Base-by-base conservation (phyloP, 1,140 invertebrate genomes). In the Nymphalis io region DNA sequence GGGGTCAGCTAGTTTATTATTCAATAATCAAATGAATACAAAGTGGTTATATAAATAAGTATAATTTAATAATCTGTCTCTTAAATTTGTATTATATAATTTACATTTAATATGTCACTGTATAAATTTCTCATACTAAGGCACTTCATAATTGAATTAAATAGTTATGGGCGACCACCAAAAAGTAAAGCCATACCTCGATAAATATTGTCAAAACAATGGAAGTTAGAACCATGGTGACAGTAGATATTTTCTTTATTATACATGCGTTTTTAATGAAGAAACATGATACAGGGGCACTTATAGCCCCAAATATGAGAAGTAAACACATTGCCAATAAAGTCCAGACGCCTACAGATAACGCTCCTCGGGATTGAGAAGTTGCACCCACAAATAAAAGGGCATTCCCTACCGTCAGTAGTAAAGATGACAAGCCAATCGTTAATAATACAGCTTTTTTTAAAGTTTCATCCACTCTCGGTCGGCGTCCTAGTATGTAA, bases 111-210 rank as follows among this genome's bases (percentile, higher is more conserved):
- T 5, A 33, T 5, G 6, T 33, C 5, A 33, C 27, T 3, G 27
- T 8, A 33, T 33, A 33, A 33, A 33, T 8, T 33, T 33, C 23
- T 27, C 23, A 15, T 44, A 1, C n/a, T 18, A 16, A 16, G 5
- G 6, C 44, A 46, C n/a, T n/a, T 46, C 5, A 46, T 46, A 46
- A 18, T 16, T 72, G 55, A 40, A 57, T 61, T 33, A 70, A 12
- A 67, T 70, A 74, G 66, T 69, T 78, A 42, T 71, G 75, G 2
- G 68, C 73, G 3, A 85, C 80, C 3, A 76, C 64, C 74, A 78
- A 71, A 51, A 80, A 82, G 60, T 85, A 85, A 1, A 85, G 48
- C 81, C 81, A 85, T 10, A 80, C 0, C 55, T 79, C 66, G 23
- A 83, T 64, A 68, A 81, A 85, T 11, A 79, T 1, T 2, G 72